phyloP scores from a whole-genome alignment of 1,140 invertebrate species.

The Drosophila tsacasi region DNA sequence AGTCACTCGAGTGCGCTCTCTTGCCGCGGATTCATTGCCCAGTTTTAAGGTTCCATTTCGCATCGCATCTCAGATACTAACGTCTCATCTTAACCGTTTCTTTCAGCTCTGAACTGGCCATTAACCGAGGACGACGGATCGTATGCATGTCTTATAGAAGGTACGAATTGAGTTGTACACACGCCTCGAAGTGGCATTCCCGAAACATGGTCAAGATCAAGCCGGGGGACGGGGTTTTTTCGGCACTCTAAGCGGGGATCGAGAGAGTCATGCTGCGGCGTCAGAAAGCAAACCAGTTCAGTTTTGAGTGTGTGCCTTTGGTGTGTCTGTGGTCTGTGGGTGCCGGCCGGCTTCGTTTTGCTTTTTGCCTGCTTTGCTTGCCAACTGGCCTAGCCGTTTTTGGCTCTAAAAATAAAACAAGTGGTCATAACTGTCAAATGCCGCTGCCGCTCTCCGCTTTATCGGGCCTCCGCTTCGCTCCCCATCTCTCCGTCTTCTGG shows the following conservation, averaged over 20 bases:
- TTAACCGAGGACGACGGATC: conserved; percentile 32
- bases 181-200: conserved; percentile 26
- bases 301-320: not conserved
- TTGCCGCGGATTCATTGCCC: not conserved
- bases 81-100: conserved; percentile 17
- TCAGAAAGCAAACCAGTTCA: conserved; percentile 54
- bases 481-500: conserved; percentile 22
- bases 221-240: conserved; percentile 20
- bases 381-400: conserved; percentile 50
- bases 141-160: conserved; percentile 72
- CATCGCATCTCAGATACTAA: conserved; percentile 39
- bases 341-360: conserved; percentile 60
- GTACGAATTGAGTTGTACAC: conserved; percentile 60
- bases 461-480: conserved; percentile 13
- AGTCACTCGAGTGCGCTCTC: conserved; percentile 48
- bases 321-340: conserved; percentile 39
- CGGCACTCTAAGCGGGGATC: conserved; percentile 16
- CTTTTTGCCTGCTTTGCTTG: conserved; percentile 12
- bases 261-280: conserved; percentile 14
- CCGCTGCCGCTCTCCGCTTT: conserved; percentile 44
- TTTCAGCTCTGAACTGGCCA: conserved; percentile 31
- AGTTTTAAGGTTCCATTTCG: conserved; percentile 12
- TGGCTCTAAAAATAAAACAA: conserved; percentile 67
- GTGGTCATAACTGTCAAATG: conserved; percentile 82
- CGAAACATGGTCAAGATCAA: conserved; percentile 19